Base-by-base conservation (phyloP, 2,888 invertebrate species). In the Drosophila gaucha region DNA sequence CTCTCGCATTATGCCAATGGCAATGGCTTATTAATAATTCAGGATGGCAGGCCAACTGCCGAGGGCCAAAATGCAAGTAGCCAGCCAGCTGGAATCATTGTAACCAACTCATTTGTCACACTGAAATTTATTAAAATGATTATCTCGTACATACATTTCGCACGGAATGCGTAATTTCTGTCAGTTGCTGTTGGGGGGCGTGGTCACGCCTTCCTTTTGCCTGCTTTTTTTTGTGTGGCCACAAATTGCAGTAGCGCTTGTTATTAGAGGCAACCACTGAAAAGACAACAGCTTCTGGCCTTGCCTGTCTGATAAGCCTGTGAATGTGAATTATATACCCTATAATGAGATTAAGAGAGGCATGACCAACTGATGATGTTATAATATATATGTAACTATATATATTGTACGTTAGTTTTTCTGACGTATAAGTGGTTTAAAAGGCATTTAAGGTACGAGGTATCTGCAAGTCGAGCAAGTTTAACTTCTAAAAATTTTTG, bases 41-140 rank as follows among this genome's bases (percentile, higher is more conserved):
- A 74, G 67, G 51, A 44, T 78, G 66, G 44, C 55, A 41, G 55
- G 35, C 46, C 52, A 60, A 57, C 12, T 36, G 38, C 36, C 8
- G 44, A 44, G 35, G 57, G 44, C 59, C 35, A 49, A n/a, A 30
- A 43, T 24, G 43, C 31, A 36, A 46, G 31, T 12, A 26, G 38
- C 16, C 36, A 30, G 39, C 24, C 36, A 30, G 39, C 24, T 26
- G 39, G 9, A 22, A 16, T 9, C 33, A 14, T 9, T 41, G 64
- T 47, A 67, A 59, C 64, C 65, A 58, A 70, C 77, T 79, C 87
- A 88, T 86, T 86, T 86, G 87, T 86, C 88, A 86, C 85, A 70
- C 70, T 65, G 74, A 86, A 84, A 86, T 86, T 86, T 88, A 86
- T 86, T 86, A 86, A 86, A 86, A 88, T 86, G 89, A 84, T 88